Base-by-base conservation (phyloP, 1,140 invertebrate genomes). In the Gryllus bimaculatus region DNA sequence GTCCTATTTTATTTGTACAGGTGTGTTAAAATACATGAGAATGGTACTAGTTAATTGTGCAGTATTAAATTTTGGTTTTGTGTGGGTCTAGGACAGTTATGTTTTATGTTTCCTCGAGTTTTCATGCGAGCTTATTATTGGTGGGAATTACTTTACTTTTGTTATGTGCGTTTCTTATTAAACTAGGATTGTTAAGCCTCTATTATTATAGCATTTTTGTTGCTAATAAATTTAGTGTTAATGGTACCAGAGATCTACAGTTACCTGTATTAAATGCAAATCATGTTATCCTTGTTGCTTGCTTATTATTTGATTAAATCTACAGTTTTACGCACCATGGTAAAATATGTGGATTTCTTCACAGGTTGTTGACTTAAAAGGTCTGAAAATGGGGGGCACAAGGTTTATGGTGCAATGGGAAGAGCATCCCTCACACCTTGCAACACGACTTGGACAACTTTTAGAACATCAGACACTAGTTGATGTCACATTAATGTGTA, bases 401-500 rank as follows among this genome's bases (percentile, higher is more conserved):
- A 82, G 82, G 66, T 85, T 84, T 81, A 81, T 85, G 82, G 84
- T 89, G 78, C 87, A 88, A 83, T 89, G 88, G 88, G 85, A 86
- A 81, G 87, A 87, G 80, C 88, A 89, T 82, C 86, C 88, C 73
- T 85, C 85, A 80, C 88, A 88, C 82, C 83, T 89, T 81, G 86
- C 87, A 74, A 87, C 88, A 78, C 86, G 88, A 80, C 88, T 90
- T 81, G 88, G 88, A 81, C 85, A 88, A 81, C 85, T 90, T 48
- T 85, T 90, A 73, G 88, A 88, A 82, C 85, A 86, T 78, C 88
- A 91, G 85, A 84, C 88, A 81, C 84, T 90, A 80, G 87, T 90
- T 76, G 89, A 91, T 84, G 86, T 90, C 82, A 88, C 89, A 54
- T 83, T 90, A 15, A 87, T 89, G 83, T 90, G 89, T 83, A 88